phyloP scores from a whole-genome alignment of 2,113 vertebrate genomes.

The Hemicordylus capensis region DNA sequence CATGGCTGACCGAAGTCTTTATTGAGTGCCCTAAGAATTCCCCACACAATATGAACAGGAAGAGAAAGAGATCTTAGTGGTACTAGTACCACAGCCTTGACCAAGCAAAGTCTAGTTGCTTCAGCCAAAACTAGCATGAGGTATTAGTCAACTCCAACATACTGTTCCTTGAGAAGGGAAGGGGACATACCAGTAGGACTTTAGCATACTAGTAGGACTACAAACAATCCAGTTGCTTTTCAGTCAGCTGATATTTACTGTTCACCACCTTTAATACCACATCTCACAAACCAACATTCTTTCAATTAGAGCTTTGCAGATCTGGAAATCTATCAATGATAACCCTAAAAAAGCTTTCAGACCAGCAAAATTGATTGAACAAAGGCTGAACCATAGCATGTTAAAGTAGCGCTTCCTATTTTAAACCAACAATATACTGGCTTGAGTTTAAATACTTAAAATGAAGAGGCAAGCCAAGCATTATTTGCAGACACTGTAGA shows the following conservation, averaged over 20 bases:
- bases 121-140: not conserved
- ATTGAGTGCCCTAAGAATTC: not conserved
- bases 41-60: not conserved
- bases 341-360: rapidly evolving
- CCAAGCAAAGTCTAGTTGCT: not conserved
- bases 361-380: rapidly evolving
- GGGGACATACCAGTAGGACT: not conserved
- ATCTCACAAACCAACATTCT: not conserved
- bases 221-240: not conserved
- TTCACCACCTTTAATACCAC: not conserved
- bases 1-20: not conserved
- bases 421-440: rapidly evolving
- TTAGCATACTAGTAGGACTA: not conserved
- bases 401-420: rapidly evolving
- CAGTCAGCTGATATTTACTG: not conserved
- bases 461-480: rapidly evolving
- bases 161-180: not conserved
- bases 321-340: not conserved
- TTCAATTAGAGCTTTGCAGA: not conserved
- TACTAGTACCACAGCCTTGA: not conserved
- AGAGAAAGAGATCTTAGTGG: too few relatives aligned
- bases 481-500: rapidly evolving
- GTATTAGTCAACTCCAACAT: not conserved
- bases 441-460: rapidly evolving
- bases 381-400: rapidly evolving